Conservation (phyloP, 2,797 vertebrate species). For the Hippocampus kuda region DNA sequence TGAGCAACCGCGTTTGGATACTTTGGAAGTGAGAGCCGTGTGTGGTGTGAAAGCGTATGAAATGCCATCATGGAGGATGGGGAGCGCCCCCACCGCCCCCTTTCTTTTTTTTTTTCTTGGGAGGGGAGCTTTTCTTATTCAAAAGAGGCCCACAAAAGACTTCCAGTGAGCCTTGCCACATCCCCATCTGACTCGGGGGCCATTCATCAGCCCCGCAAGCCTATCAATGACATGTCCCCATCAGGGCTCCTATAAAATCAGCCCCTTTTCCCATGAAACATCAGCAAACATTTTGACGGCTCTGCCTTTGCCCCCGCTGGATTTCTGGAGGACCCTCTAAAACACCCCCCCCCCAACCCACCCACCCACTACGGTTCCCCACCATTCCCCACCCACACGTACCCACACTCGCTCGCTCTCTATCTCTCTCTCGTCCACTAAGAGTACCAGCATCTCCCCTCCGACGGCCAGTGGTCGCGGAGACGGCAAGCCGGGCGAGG, state of each 20-base stretch:
- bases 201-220: slow-evolving; percentile 99
- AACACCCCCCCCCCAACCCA: slow-evolving; percentile 41
- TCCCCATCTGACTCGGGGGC: slow-evolving; percentile 99
- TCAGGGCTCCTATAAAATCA: slow-evolving; percentile 99
- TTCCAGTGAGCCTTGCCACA: slow-evolving; percentile 99
- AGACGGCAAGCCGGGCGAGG: slow-evolving; percentile 55
- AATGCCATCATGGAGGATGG: slow-evolving; percentile 90
- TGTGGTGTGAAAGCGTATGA: slow-evolving; percentile 79
- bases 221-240: slow-evolving; percentile 99
- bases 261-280: slow-evolving; percentile 99
- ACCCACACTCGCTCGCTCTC: neutral
- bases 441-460: slow-evolving; percentile 68
- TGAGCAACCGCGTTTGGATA: neutral
- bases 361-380: slow-evolving; percentile 45
- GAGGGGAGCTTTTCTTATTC: slow-evolving; percentile 99
- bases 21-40: neutral
- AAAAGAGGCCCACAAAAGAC: slow-evolving; percentile 99
- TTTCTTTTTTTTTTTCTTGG: slow-evolving; percentile 84
- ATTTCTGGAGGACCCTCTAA: slow-evolving; percentile 84
- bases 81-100: slow-evolving; percentile 51
- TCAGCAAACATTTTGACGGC: slow-evolving; percentile 99
- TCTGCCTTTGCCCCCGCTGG: slow-evolving; percentile 87
- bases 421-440: slow-evolving; percentile 21
- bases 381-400: slow-evolving; percentile 43
- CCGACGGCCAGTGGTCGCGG: slow-evolving; percentile 66